A percentile compares a stretch with the other conserved stretches of the same genome.
Evolutionary conservation across 2,113 vertebrate genomes (phyloP).

Genomic region (Lichenostomus cassidix): DNA sequence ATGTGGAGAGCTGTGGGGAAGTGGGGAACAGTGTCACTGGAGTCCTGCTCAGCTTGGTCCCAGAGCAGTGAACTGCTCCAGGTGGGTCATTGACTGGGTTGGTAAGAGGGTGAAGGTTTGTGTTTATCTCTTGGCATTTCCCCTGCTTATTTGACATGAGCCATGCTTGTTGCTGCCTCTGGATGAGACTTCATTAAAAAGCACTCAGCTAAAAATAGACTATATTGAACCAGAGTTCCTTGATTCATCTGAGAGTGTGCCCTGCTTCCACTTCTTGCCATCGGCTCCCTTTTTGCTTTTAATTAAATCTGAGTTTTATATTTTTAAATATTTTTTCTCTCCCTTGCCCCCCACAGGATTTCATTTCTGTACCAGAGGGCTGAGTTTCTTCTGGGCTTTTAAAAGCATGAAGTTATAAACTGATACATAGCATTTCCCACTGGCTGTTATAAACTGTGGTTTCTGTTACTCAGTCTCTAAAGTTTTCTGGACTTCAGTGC

Average conservation of each 20-base stretch:
- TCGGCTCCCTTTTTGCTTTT: slow-evolving; percentile 1
- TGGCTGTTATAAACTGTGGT: not conserved
- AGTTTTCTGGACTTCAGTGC: not conserved
- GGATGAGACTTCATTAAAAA: slow-evolving; percentile 29
- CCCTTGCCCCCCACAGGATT: fast-evolving
- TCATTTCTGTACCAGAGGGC: not conserved
- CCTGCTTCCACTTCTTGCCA: slow-evolving; percentile 4
- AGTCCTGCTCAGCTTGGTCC: not conserved
- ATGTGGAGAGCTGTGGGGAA: not conserved
- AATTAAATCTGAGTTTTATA: not conserved
- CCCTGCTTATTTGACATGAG: not conserved
- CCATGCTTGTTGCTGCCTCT: not conserved
- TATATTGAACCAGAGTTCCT: not conserved
- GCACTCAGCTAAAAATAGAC: not conserved
- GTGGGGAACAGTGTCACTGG: not conserved
- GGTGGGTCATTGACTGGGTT: too few species aligned
- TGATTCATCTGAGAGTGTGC: not conserved
- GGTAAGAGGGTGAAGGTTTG: not conserved
- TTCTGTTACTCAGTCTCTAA: not conserved
- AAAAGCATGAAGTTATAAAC: not conserved
- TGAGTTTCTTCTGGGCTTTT: not conserved
- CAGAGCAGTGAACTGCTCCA: not conserved
- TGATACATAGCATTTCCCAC: not conserved
- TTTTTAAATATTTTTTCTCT: not conserved
- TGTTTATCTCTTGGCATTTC: not conserved